Base-by-base conservation (phyloP, 1,140 invertebrate species). In the Tetragnatha versicolor region DNA sequence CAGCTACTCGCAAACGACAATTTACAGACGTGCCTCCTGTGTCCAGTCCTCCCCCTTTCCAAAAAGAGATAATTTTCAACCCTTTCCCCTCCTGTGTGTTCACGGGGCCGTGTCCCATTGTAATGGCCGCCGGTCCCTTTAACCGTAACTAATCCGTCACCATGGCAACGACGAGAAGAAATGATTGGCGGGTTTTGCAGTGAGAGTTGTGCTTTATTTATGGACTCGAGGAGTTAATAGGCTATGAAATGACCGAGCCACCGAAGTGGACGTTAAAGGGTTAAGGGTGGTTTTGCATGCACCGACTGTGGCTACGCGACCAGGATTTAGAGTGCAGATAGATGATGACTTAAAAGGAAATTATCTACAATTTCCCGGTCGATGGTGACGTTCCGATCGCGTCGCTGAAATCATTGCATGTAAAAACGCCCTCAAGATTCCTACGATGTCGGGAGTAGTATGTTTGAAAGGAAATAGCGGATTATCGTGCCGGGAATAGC, bases 241-340 rank as follows among this genome's bases (percentile, higher is more conserved):
- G 39, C 68, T 53, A 55, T 70, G 68, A 39, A 39, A 70, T 49
- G 35, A 55, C n/a, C 27, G 31, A 68, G 68, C 29, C 7, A 51
- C 25, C 47, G 14, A 22, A n/a, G 10, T 68, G 39, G 42, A 47
- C 25, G 49, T 68, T 49, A 33, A 20, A 10, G 45, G 63, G 25
- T 49, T 3, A 33, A 29, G 9, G 31, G 29, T 7, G 39, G 17
- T 14, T 29, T 55, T 22, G 51, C 14, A 10, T 55, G 22, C 9
- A 14, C 12, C 17, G 51, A 55, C 25, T 9, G n/a, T n/a, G n/a
- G n/a, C n/a, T n/a, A n/a, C n/a, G n/a, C n/a, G n/a, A n/a, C n/a
- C n/a, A n/a, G n/a, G n/a, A n/a, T n/a, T n/a, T n/a, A n/a, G n/a
- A n/a, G n/a, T n/a, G n/a, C n/a, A n/a, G n/a, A n/a, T n/a, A n/a